Evolutionary conservation across 1,140 invertebrate genomes (phyloP).

Genomic region (Apis laboriosa): DNA sequence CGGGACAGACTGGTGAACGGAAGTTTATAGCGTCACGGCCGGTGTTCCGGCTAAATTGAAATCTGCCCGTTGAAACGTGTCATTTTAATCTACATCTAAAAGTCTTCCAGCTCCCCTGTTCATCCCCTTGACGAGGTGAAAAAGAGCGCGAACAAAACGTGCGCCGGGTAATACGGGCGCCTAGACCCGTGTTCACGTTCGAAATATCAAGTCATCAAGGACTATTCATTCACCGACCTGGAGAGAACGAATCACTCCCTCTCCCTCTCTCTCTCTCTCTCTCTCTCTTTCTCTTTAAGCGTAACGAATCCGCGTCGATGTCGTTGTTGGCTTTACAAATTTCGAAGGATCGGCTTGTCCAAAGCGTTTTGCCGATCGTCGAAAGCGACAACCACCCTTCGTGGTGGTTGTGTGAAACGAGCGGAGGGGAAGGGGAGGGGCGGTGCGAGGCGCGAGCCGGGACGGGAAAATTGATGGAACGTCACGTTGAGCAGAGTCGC

Average conservation of each 20-base stretch:
- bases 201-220: slow-evolving; percentile 79
- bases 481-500: slow-evolving; percentile 20
- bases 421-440: not conserved
- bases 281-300: slow-evolving; percentile 38
- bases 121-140: not conserved
- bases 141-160: slow-evolving; percentile 13
- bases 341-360: slow-evolving; percentile 31
- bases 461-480: slow-evolving; percentile 65
- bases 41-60: slow-evolving; percentile 27
- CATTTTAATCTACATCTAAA: slow-evolving; percentile 25
- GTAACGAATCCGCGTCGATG: slow-evolving; percentile 73
- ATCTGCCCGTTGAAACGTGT: slow-evolving; percentile 8
- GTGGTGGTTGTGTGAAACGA: slow-evolving; percentile 49
- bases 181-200: slow-evolving; percentile 24
- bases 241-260: slow-evolving; percentile 59
- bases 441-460: slow-evolving; percentile 54
- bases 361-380: slow-evolving; percentile 35
- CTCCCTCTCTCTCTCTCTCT: not conserved
- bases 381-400: slow-evolving; percentile 5
- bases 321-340: slow-evolving; percentile 49
- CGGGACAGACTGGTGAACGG: not conserved
- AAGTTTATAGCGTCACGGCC: not conserved
- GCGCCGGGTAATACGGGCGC: slow-evolving; percentile 41
- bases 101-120: not conserved
- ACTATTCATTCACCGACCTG: slow-evolving; percentile 74